Base-by-base conservation (phyloP, 2,797 vertebrate species). In the Tenualosa ilisha region DNA sequence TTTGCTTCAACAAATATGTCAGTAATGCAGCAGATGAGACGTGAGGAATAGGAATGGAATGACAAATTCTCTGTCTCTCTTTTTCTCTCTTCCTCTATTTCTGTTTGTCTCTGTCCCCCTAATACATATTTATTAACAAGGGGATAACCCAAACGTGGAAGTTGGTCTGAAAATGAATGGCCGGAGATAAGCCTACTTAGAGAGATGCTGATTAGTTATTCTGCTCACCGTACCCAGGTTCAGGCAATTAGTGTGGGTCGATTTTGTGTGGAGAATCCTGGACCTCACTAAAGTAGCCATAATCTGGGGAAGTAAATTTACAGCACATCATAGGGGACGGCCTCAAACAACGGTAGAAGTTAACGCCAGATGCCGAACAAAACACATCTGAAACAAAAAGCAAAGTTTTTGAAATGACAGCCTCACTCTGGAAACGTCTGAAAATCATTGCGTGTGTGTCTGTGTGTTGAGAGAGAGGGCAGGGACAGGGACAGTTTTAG, bases 191-290 rank as follows among this genome's bases (percentile, higher is more conserved):
- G 72, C 72, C 37, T 79, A 79, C 72, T 79, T 79, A 43, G 46
- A 79, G 40, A 79, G 72, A 22, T 17, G 1, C 17, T 79, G 72
- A 79, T 79, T 46, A 43, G 37, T 79, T 46, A 79, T 79, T 79
- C 72, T 79, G 40, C 37, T 79, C 37, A 13, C 68, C 17, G 37
- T 46, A 37, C 40, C 72, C 40, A 46, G 46, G 72, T 79, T 79
- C 72, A 79, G 72, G 72, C 72, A 79, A 79, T 79, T 79, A 79
- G 72, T 20, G 15, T 2, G 37, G 72, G 72, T 79, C 26, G 20
- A 46, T 79, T 79, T 79, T 43, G 72, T 9, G 17, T 46, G 72
- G 72, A 79, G 22, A 46, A 79, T 46, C 37, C 20, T 22, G 37
- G 40, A 46, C 72, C 40, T 79, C 20, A 13, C 6, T 17, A 79